These are phyloP conservation scores for Pachypanchax playfairii DNA, from an alignment of 2,113 vertebrate species.

Conservation along the genomic window DNA sequence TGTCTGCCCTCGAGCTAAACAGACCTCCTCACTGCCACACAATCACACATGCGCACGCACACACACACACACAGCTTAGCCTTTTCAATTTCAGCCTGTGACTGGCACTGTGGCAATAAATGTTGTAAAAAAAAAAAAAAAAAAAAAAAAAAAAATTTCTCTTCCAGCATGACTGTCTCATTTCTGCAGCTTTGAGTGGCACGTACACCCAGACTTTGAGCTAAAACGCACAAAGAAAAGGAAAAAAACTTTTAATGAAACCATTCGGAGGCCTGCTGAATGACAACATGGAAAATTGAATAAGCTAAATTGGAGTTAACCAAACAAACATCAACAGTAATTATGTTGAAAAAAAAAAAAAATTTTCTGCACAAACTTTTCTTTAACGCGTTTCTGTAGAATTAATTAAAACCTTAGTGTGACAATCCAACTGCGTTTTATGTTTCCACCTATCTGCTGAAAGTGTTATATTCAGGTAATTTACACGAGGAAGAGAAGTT, in stretches of 20 bases:
- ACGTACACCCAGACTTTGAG: neutral
- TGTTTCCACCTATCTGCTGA: constrained; percentile 7
- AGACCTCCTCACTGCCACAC: constrained; percentile 2
- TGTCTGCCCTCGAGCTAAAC: constrained; percentile 35
- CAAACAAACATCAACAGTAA: constrained; percentile 49
- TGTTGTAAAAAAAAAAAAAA: constrained; percentile 6
- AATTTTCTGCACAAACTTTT: constrained; percentile 21
- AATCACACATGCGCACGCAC: constrained; percentile 1
- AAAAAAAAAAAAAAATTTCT: constrained; percentile 30
- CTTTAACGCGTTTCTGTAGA: constrained; percentile 11
- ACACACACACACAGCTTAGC: neutral
- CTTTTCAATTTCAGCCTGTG: constrained; percentile 12
- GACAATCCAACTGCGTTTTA: neutral
- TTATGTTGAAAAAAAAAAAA: too few species aligned
- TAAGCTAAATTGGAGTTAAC: constrained; percentile 44
- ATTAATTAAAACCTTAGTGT: neutral
- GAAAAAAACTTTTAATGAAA: constrained; percentile 33
- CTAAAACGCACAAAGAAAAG: neutral
- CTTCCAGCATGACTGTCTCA: constrained; percentile 9
- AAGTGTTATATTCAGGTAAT: constrained; percentile 24
- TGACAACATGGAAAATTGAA: constrained; percentile 43
- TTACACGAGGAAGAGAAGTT: constrained; percentile 4
- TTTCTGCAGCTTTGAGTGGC: constrained; percentile 14
- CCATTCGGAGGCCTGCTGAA: constrained; percentile 22
- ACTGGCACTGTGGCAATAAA: constrained; percentile 23